These are phyloP conservation scores for Tethya wilhelma DNA, from an alignment of 37 sponge, comb jelly and placozoan genomes.

Conservation along the genomic window DNA sequence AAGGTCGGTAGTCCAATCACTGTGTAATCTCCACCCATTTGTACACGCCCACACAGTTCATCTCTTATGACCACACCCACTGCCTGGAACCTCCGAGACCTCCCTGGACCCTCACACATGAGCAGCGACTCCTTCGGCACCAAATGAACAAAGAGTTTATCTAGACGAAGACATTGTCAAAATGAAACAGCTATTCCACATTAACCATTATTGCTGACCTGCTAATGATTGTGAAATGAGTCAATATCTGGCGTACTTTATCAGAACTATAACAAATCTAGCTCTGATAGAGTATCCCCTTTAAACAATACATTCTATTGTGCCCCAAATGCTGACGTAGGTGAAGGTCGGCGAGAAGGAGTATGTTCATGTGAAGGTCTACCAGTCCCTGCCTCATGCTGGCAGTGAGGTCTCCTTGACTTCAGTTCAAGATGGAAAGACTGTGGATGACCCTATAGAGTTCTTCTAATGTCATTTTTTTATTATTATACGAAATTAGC, in stretches of 20 bases:
- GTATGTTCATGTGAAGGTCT: slow-evolving; percentile 65
- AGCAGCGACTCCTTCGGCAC: slow-evolving; percentile 14
- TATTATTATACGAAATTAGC: too few species aligned
- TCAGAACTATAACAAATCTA: too few species aligned
- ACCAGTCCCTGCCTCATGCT: slow-evolving; percentile 30
- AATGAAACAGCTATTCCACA: too few species aligned
- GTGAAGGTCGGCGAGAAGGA: slow-evolving; percentile 49
- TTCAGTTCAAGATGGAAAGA: slow-evolving; percentile 7
- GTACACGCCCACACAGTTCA: slow-evolving; percentile 55
- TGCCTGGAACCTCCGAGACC: slow-evolving; percentile 25
- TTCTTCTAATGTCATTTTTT: too few species aligned
- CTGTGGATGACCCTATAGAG: slow-evolving; percentile 7
- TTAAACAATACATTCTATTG: not conserved
- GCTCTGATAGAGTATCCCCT: too few species aligned
- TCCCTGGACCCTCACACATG: not conserved
- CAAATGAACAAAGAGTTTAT: slow-evolving; percentile 26
- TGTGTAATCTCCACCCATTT: slow-evolving; percentile 51
- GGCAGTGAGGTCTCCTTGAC: slow-evolving; percentile 3
- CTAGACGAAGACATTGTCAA: slow-evolving; percentile 20
- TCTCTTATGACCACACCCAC: slow-evolving; percentile 48
- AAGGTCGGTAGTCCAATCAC: slow-evolving; percentile 59
- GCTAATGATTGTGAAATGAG: too few species aligned
- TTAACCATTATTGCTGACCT: too few species aligned
- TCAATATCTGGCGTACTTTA: too few species aligned
- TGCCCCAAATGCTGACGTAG: not conserved